A percentile compares a stretch with the other conserved stretches of the same genome.
phyloP scores from a whole-genome alignment of 2,888 invertebrate species.

The Tillus elongatus region DNA sequence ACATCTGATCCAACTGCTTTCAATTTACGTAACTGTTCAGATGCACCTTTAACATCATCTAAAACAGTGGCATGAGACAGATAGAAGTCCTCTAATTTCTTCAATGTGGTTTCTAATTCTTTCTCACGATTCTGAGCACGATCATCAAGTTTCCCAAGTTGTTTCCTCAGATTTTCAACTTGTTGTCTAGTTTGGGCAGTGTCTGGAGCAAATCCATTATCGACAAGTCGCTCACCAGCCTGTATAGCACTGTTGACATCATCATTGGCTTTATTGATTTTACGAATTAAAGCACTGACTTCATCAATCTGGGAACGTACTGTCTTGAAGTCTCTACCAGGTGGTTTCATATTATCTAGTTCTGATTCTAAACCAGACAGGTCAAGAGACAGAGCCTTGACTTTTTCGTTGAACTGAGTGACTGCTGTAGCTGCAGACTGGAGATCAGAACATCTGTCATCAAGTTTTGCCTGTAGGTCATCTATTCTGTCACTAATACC shows the following conservation, averaged over 20 bases:
- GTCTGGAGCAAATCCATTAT: conserved; percentile 78
- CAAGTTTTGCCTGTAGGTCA: conserved; percentile 66
- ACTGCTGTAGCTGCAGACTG: conserved; percentile 82
- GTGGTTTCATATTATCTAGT: conserved; percentile 74
- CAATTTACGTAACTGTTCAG: conserved; percentile 68
- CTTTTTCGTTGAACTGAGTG: conserved; percentile 79
- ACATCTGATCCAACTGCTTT: conserved; percentile 88
- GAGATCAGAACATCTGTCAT: conserved; percentile 67
- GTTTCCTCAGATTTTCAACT: conserved; percentile 68
- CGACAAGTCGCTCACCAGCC: conserved; percentile 68
- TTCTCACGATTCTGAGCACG: conserved; percentile 69
- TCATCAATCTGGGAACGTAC: conserved; percentile 79
- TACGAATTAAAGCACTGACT: conserved; percentile 55
- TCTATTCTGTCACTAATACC: conserved; percentile 66
- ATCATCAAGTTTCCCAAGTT: conserved; percentile 67
- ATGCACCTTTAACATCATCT: conserved; percentile 66
- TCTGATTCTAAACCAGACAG: conserved; percentile 73
- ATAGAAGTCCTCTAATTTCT: conserved; percentile 78
- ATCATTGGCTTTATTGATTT: conserved; percentile 57
- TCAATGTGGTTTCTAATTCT: conserved; percentile 66
- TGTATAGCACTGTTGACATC: conserved; percentile 59
- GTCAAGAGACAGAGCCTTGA: conserved; percentile 68
- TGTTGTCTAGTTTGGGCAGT: conserved; percentile 74
- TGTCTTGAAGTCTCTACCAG: conserved; percentile 78
- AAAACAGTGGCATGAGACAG: conserved; percentile 64